Evolutionary conservation across 2,113 vertebrate genomes (phyloP).

Genomic region (Hucho hucho): DNA sequence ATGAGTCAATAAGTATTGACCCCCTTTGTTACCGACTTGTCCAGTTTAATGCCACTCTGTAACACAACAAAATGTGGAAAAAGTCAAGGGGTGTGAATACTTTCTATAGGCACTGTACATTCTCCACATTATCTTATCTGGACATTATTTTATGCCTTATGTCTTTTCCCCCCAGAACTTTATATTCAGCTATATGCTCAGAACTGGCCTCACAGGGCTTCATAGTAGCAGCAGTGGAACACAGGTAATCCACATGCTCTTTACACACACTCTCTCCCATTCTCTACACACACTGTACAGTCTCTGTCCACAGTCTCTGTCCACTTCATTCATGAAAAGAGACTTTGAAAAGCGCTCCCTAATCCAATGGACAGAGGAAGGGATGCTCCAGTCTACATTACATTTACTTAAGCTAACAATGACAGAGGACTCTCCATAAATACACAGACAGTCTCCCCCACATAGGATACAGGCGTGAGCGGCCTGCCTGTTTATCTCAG

Average conservation of each 20-base stretch:
- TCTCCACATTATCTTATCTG: neutral
- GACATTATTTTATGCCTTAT: neutral
- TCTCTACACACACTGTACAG: too few relatives aligned
- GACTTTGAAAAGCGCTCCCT: neutral
- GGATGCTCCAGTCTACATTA: slow-evolving; percentile 13
- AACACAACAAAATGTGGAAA: too few relatives aligned
- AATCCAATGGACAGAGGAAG: neutral
- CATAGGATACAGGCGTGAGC: neutral
- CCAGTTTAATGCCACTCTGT: too few relatives aligned
- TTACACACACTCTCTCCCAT: neutral
- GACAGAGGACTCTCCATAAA: slow-evolving; percentile 27
- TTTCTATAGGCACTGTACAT: too few relatives aligned
- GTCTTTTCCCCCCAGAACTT: slow-evolving; percentile 73
- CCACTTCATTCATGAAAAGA: neutral
- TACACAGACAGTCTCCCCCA: slow-evolving; percentile 17
- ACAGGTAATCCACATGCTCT: slow-evolving; percentile 79
- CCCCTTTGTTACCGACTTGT: too few relatives aligned
- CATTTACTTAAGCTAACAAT: slow-evolving; percentile 11
- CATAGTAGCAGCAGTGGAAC: slow-evolving; percentile 91
- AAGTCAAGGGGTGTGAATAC: too few relatives aligned
- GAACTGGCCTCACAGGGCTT: slow-evolving; percentile 93
- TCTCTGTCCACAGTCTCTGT: neutral
- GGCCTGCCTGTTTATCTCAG: slow-evolving; percentile 51
- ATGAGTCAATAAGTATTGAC: too few relatives aligned
- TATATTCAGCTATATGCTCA: slow-evolving; percentile 92